Conservation (phyloP, 2,888 invertebrate species). For the Hypomecis punctinalis region DNA sequence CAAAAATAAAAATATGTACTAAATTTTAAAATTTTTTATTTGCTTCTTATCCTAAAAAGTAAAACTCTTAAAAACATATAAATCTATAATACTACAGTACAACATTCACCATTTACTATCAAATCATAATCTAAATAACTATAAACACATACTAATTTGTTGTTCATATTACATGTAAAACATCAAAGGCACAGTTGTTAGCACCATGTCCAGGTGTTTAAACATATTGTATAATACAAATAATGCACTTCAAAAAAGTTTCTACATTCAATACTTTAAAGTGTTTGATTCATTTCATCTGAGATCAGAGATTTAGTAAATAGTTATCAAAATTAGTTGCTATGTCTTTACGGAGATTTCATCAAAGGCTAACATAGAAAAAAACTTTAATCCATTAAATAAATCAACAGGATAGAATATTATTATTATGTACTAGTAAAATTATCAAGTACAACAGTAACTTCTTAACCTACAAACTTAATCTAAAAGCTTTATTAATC, state of each 20-base stretch:
- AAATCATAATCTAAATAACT: background rate
- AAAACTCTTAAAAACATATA: constrained; percentile 10
- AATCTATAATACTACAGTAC: constrained; percentile 23
- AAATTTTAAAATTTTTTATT: background rate
- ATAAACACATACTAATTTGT: background rate
- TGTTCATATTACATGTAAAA: background rate
- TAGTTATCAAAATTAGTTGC: no score
- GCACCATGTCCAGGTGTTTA: background rate
- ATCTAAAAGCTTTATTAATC: no score
- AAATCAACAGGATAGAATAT: no score
- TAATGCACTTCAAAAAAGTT: no score
- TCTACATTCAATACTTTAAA: no score
- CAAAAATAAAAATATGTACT: background rate
- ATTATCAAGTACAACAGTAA: background rate
- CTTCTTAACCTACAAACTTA: background rate
- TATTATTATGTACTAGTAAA: no score
- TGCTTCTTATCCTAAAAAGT: background rate
- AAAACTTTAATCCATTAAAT: no score
- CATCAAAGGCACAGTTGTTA: constrained; percentile 5
- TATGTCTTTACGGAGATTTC: no score
- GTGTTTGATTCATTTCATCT: no score
- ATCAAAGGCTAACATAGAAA: no score
- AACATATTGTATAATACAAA: background rate
- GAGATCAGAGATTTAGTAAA: no score
- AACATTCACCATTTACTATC: constrained; percentile 15